Evolutionary conservation across 2,113 vertebrate species (phyloP), one percentile per base, ranked within the genome.

Genomic region (Microcebus lehilahytsara): DNA sequence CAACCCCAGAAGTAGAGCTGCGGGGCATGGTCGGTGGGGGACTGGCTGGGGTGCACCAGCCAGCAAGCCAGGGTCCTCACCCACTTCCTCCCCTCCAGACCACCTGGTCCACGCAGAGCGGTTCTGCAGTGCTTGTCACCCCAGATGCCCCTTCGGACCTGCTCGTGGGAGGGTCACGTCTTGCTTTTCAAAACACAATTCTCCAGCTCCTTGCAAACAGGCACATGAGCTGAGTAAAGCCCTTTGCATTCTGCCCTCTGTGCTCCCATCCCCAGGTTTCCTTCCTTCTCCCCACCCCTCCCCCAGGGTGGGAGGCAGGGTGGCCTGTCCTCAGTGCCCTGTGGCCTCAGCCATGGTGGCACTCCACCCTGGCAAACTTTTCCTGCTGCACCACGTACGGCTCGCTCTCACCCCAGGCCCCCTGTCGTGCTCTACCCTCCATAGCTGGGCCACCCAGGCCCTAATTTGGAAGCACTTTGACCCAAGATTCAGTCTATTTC

Each of bases 31-130:
- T 62, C 1, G 0, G 90, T 19, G 6, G 75, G 84, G n/a, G n/a
- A 25, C n/a, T 32, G 6, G 37, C 10, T 3, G 62, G 40, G n/a
- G 53, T 14, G 1, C 13, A 49, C 34, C 23, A 30, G 64, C 42
- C 25, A 72, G 67, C 22, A 22, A 75, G 5, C 5, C 0, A 0
- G 64, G 34, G 17, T 20, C 17, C 32, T 66, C 5, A 0, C 17
- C 25, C 30, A 9, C 14, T n/a, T 32, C 66, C 37, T 77, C 37
- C 1, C 0, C 53, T 69, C 49, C 7, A 2, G 46, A 37, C 12
- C 1, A 25, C 51, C 51, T 49, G 51, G 49, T 74, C 34, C 56
- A 3, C 7, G 8, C 42, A 40, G 25, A 69, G 53, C 12, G 25
- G 51, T 49, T n/a, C 60, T 19, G 6, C 3, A 27, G 19, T 5